Conservation (phyloP, 2,888 invertebrate genomes). For the Elegia similella region DNA sequence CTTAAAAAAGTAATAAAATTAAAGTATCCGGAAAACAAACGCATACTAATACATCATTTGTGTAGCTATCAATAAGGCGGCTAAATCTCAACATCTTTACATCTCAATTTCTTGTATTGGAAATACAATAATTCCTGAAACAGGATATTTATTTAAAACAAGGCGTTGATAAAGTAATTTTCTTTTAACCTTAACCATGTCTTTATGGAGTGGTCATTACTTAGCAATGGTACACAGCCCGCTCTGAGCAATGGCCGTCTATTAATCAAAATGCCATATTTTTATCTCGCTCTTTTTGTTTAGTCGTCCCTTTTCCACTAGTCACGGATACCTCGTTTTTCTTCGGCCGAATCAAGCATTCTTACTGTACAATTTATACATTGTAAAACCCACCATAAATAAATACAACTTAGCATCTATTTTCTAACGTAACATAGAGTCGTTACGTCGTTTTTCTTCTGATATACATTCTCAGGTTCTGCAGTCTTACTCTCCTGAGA, state of each 20-base stretch:
- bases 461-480: slow-evolving; percentile 58
- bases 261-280: slow-evolving; percentile 82
- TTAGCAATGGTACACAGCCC: slow-evolving; percentile 81
- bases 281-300: slow-evolving; percentile 66
- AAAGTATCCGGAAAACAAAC: slow-evolving; percentile 57
- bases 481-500: slow-evolving; percentile 79
- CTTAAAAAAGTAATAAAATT: slow-evolving; percentile 32
- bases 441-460: slow-evolving; percentile 42
- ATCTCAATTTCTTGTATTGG: slow-evolving; percentile 80
- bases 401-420: slow-evolving; percentile 24
- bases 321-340: slow-evolving; percentile 73
- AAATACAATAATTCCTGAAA: slow-evolving; percentile 82
- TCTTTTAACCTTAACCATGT: slow-evolving; percentile 82
- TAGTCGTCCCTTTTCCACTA: slow-evolving; percentile 60
- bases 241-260: slow-evolving; percentile 79
- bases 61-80: slow-evolving; percentile 78
- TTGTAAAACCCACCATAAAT: slow-evolving; percentile 36
- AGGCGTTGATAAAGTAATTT: slow-evolving; percentile 83
- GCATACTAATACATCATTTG: slow-evolving; percentile 70
- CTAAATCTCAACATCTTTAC: slow-evolving; percentile 74
- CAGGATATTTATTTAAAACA: slow-evolving; percentile 82
- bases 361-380: slow-evolving; percentile 35
- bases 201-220: slow-evolving; percentile 82
- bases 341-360: slow-evolving; percentile 46
- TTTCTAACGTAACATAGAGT: slow-evolving; percentile 21